Evolutionary conservation across 1,140 invertebrate genomes (phyloP), one percentile per base, ranked within the genome.

Genomic region (Lepidurus apus): DNA sequence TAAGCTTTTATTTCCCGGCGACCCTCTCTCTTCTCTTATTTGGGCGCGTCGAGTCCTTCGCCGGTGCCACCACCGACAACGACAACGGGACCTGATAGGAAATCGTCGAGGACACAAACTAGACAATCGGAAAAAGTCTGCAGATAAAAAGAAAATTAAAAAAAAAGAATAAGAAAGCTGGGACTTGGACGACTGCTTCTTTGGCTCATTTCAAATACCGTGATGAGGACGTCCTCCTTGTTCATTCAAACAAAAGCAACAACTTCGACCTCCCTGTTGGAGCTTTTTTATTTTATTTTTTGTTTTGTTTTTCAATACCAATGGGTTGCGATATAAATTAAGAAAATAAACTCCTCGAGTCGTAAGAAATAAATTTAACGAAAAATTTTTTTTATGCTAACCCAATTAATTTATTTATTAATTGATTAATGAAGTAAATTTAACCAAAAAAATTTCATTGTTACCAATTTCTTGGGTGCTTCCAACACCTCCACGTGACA

Each of bases 211-310:
- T 34, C 34, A 34, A 65, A 9, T 65, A 65, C n/a, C 53, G 53
- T 65, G 53, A 65, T 65, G 53, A 65, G 53, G 53, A 65, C 53
- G 53, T 65, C 53, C 53, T 65, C 53, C 21, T 65, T 65, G 53
- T 21, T 65, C 53, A 65, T 65, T 65, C 53, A 65, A 65, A 65
- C 53, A 65, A 65, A 65, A 65, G 53, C 17, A 65, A 65, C 13
- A 65, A 21, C 13, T 13, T 65, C 53, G 53, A 65, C 53, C 53
- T 65, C 53, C 53, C 53, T 65, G 7, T n/a, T 65, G 47, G 47
- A 13, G 7, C 47, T 65, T 65, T 65, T 26, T 26, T 26, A n/a
- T n/a, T n/a, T n/a, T n/a, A n/a, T n/a, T n/a, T n/a, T n/a, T n/a
- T n/a, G n/a, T n/a, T 0, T 26, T 26, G 26, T 34, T 34, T 34